Percentiles rank a stretch among this genome's conserved stretches.
Evolutionary conservation across 2,797 vertebrate species (phyloP).

Genomic region (Oreochromis grahami): DNA sequence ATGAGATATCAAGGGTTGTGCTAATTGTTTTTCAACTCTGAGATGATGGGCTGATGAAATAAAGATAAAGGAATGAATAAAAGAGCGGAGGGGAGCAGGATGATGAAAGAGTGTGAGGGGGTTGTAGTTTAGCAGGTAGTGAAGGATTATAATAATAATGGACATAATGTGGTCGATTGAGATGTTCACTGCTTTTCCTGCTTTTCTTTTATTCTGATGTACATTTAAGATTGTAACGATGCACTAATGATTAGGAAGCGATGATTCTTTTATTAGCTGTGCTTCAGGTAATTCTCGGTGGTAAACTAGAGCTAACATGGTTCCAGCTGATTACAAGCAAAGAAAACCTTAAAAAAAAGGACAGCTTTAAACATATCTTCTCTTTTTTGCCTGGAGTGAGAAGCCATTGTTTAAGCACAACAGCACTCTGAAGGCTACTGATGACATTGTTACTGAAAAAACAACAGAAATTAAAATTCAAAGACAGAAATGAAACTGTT

Average conservation of each 20-base stretch:
- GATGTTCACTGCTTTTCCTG: not conserved
- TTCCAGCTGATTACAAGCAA: not conserved
- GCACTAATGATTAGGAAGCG: not conserved
- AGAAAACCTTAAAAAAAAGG: not conserved
- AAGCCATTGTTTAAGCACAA: not conserved
- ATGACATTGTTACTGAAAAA: not conserved
- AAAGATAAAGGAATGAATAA: constrained; percentile 65
- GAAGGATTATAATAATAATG: not conserved
- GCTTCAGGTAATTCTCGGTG: not conserved
- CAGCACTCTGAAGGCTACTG: not conserved
- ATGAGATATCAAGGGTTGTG: constrained; percentile 34
- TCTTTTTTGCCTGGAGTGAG: not conserved
- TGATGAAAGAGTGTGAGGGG: not conserved
- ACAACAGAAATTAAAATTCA: not conserved
- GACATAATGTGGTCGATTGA: not conserved
- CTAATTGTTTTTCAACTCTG: constrained; percentile 56
- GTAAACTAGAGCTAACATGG: not conserved
- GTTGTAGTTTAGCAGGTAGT: not conserved
- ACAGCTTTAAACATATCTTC: not conserved
- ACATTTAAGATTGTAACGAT: not conserved
- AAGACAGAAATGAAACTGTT: not conserved
- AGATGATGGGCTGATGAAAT: constrained; percentile 66
- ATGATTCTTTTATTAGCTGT: not conserved
- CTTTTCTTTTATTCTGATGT: not conserved
- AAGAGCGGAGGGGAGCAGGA: not conserved